Percentiles rank a stretch among this genome's conserved stretches.
These are phyloP conservation scores for Oryzias celebensis DNA, from an alignment of 2,113 vertebrate genomes.

Conservation along the genomic window DNA sequence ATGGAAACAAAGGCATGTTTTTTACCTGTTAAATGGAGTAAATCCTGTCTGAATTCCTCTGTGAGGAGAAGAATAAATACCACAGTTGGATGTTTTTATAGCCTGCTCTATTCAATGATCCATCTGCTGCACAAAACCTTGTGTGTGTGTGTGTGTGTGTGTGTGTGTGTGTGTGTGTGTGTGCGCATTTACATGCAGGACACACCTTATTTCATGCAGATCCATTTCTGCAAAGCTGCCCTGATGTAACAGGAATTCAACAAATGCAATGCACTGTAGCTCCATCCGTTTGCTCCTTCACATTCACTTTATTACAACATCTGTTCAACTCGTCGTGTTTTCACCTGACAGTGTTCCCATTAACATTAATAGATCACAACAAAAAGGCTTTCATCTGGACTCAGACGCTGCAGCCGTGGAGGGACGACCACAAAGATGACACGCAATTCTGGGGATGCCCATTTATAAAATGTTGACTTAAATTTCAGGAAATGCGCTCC, in stretches of 20 bases:
- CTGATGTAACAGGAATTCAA: slow-evolving; percentile 29
- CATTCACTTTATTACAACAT: slow-evolving; percentile 23
- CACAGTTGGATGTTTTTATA: slow-evolving; percentile 29
- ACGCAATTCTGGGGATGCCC: slow-evolving; percentile 30
- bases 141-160: slow-evolving; percentile 12
- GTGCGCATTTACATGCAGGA: not conserved
- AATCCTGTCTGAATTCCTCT: slow-evolving; percentile 14
- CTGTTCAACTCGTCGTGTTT: slow-evolving; percentile 19
- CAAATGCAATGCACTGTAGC: slow-evolving; percentile 14
- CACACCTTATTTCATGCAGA: slow-evolving; percentile 15
- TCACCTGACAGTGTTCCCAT: slow-evolving; percentile 39
- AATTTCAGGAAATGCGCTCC: slow-evolving; percentile 60
- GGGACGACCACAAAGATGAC: slow-evolving; percentile 29
- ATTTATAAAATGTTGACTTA: slow-evolving; percentile 56
- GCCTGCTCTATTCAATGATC: slow-evolving; percentile 23
- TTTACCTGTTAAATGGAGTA: slow-evolving; percentile 13
- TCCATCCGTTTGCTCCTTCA: not conserved
- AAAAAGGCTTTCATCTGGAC: not conserved
- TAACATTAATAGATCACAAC: slow-evolving; percentile 42
- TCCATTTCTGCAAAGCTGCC: slow-evolving; percentile 5
- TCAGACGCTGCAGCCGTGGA: not conserved
- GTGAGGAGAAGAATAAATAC: slow-evolving; percentile 24
- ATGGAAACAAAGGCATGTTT: slow-evolving; percentile 6
- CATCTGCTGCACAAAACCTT: slow-evolving; percentile 33
- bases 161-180: not conserved